Percentiles rank a stretch among this genome's conserved stretches.
These are phyloP conservation scores for Xestia sexstrigata DNA, from an alignment of 2,888 invertebrate genomes.

Conservation along the genomic window DNA sequence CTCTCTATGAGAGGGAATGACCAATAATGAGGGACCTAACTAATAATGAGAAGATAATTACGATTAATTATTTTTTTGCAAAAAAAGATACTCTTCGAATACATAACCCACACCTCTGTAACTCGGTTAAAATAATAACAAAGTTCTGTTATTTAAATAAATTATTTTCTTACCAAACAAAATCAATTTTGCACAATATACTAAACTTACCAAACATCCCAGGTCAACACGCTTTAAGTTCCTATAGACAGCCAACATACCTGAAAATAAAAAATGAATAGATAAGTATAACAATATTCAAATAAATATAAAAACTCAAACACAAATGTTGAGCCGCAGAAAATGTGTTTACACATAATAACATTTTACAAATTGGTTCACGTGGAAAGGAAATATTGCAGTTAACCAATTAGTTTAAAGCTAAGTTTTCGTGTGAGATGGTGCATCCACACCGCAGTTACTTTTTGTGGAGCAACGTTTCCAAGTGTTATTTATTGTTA, in stretches of 20 bases:
- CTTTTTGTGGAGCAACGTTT: no score
- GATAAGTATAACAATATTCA: background rate
- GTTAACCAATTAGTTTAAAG: background rate
- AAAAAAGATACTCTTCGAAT: background rate
- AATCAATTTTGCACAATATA: background rate
- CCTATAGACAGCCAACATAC: constrained; percentile 31
- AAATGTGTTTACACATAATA: background rate
- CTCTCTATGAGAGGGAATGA: no score
- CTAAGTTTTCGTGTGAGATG: background rate
- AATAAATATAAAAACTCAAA: background rate
- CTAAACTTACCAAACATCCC: constrained; percentile 15
- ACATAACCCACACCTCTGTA: background rate
- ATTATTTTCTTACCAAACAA: background rate
- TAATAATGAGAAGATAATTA: background rate
- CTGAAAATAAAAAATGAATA: constrained; percentile 34
- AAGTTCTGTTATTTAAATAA: background rate
- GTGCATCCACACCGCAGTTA: no score
- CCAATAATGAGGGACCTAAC: no score
- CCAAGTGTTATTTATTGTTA: no score
- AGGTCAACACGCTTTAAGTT: background rate
- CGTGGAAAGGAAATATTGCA: background rate
- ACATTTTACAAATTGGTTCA: background rate
- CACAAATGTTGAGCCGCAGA: background rate
- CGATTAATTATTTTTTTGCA: background rate
- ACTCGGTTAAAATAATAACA: background rate